Conservation (phyloP, 2,797 vertebrate species). For the Gobionotothen gibberifrons region DNA sequence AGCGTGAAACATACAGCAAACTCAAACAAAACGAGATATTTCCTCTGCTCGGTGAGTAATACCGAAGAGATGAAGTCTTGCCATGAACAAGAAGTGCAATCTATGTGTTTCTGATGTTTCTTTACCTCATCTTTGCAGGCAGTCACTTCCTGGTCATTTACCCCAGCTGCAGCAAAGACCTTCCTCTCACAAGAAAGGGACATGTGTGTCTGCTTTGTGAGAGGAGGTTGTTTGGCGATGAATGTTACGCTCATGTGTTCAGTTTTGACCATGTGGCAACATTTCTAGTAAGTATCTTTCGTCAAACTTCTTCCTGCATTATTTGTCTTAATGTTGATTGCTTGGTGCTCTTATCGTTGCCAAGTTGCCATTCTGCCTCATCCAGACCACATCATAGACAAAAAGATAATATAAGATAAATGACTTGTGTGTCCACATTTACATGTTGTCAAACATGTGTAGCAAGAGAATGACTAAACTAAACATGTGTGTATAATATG, state of each 20-base stretch:
- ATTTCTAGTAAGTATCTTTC: constrained; percentile 69
- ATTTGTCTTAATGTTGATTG: not conserved
- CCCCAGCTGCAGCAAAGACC: accelerated
- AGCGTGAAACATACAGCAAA: constrained; percentile 25
- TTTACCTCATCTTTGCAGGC: constrained; percentile 52
- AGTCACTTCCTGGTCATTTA: constrained; percentile 63
- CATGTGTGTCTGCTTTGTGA: constrained; percentile 75
- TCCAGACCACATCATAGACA: too few species aligned
- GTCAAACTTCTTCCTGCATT: not conserved
- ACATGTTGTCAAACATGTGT: too few species aligned
- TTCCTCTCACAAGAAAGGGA: not conserved
- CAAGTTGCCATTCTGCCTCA: too few species aligned
- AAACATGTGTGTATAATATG: too few species aligned
- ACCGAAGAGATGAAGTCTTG: not conserved
- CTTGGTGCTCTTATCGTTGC: too few species aligned
- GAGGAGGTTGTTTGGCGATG: constrained; percentile 20
- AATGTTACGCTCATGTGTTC: constrained; percentile 56
- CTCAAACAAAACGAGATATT: constrained; percentile 38
- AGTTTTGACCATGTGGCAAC: constrained; percentile 58
- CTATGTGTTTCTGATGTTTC: not conserved
- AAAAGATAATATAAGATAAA: too few species aligned
- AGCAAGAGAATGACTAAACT: too few species aligned
- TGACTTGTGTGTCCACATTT: too few species aligned
- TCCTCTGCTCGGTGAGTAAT: constrained; percentile 71
- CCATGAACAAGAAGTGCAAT: not conserved